Base-by-base conservation (phyloP, 2,888 invertebrate species). In the Sesia apiformis region DNA sequence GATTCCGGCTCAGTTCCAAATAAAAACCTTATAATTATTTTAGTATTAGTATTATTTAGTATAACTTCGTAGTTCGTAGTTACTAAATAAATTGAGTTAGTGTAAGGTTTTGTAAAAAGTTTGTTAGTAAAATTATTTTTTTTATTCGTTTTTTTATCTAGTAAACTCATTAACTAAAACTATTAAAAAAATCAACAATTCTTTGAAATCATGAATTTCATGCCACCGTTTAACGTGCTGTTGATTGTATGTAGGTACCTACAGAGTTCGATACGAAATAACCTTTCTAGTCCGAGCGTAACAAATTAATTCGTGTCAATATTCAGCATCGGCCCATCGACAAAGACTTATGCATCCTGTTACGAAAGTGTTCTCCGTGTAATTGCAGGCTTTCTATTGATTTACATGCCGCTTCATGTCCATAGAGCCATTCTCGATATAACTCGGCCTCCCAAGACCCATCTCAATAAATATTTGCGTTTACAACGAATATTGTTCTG, bases 381-480 rank as follows among this genome's bases (percentile, higher is more conserved):
- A 76, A 78, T 77, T 76, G 71, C 67, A 62, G 63, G 65, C 74
- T 78, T 74, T 76, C 74, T 69, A 72, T 73, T 75, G 72, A 77
- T 79, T 78, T 75, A 78, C 72, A 73, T 72, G 70, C 61, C 61
- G 63, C 4, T 23, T 46, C 23, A 46, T 46, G 46, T 46, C 4
- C 46, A 23, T 23, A 8, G 46, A 23, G 8, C 8, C 46, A 46
- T 46, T 7, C 23, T 46, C 23, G 46, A 8, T 46, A n/a, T 23
- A 46, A 23, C 46, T 23, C 46, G 46, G 46, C 46, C 23, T 46
- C 46, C 23, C 23, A 8, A 46, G 46, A 23, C 23, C 46, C 46
- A 46, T 46, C 8, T 8, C 46, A 46, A 46, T 46, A 46, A 46
- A 46, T 46, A n/a, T 46, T 46, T 46, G 46, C 23, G 46, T 46